Percentiles rank a stretch among this genome's conserved stretches.
Evolutionary conservation across 1,140 invertebrate genomes (phyloP).

Genomic region (Dendroctonus valens): DNA sequence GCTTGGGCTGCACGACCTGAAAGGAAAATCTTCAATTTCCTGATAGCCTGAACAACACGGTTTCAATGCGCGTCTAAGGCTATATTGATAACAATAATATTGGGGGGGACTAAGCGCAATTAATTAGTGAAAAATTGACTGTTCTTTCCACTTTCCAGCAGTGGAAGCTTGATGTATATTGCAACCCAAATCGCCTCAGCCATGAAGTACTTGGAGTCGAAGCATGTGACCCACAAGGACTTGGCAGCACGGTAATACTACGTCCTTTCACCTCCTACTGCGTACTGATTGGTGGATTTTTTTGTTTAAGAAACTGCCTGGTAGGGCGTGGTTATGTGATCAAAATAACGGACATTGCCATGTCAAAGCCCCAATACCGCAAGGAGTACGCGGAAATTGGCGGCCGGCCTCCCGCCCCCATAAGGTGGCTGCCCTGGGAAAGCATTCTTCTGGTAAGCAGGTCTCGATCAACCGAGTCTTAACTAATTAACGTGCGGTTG

Average conservation of each 20-base stretch:
- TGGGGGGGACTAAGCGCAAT: neutral
- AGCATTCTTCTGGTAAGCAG: slow-evolving; percentile 70
- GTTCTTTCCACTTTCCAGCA: slow-evolving; percentile 58
- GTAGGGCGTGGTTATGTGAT: slow-evolving; percentile 76
- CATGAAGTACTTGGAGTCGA: slow-evolving; percentile 80
- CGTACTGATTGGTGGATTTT: neutral
- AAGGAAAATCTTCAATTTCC: no score
- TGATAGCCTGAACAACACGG: no score
- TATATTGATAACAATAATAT: no score
- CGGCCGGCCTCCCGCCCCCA: slow-evolving; percentile 75
- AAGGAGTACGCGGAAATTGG: slow-evolving; percentile 81
- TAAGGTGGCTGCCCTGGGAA: slow-evolving; percentile 89
- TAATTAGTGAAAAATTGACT: slow-evolving; percentile 1
- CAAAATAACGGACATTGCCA: slow-evolving; percentile 87
- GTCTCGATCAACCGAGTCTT: neutral
- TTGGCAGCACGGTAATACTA: slow-evolving; percentile 68
- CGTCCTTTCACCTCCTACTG: neutral
- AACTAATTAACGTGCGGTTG: slow-evolving; percentile 5
- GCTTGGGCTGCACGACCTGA: no score
- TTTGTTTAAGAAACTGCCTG: slow-evolving; percentile 72
- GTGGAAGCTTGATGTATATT: slow-evolving; percentile 76
- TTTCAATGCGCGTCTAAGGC: no score
- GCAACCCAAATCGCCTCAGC: slow-evolving; percentile 82
- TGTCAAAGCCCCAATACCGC: slow-evolving; percentile 79
- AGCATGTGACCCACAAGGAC: slow-evolving; percentile 76